Percentiles rank a stretch among this genome's conserved stretches.
phyloP scores from a whole-genome alignment of 2,797 vertebrate genomes.

The Microctenopoma stevenorrisi region DNA sequence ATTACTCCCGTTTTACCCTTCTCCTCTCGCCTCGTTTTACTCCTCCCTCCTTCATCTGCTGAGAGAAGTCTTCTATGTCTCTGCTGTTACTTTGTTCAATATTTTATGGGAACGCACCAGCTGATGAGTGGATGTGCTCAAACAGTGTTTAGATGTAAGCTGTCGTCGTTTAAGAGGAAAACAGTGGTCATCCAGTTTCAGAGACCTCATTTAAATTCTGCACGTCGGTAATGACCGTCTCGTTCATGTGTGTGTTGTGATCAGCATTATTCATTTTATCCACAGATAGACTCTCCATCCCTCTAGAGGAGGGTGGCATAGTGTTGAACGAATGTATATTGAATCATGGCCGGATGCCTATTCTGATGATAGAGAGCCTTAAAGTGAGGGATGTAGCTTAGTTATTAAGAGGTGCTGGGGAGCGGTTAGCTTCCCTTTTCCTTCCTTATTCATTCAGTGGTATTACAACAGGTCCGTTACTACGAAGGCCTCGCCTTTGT shows the following conservation, averaged over 20 bases:
- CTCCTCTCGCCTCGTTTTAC: conserved; percentile 22
- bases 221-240: conserved; percentile 13
- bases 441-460: conserved; percentile 36
- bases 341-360: conserved; percentile 49
- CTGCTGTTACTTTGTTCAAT: conserved; percentile 47
- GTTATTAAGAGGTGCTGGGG: conserved; percentile 53
- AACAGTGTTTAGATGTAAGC: conserved; percentile 14
- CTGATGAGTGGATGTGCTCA: conserved; percentile 30
- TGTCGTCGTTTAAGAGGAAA: conserved; percentile 11
- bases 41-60: conserved; percentile 25
- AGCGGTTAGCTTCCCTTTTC: conserved; percentile 22
- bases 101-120: conserved; percentile 59
- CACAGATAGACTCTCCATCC: conserved; percentile 20
- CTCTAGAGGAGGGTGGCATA: conserved; percentile 42
- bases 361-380: conserved; percentile 54
- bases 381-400: conserved; percentile 50
- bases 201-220: conserved; percentile 20
- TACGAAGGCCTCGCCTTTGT: not conserved
- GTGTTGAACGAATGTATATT: conserved; percentile 65
- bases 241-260: too few species aligned
- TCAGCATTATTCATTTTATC: conserved; percentile 27
- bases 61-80: conserved; percentile 46
- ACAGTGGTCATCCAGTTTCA: conserved; percentile 21
- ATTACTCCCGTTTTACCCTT: conserved; percentile 31
- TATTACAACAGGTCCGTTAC: conserved; percentile 11